Evolutionary conservation across 1,140 invertebrate genomes (phyloP).

Genomic region (Eriocheir sinensis): DNA sequence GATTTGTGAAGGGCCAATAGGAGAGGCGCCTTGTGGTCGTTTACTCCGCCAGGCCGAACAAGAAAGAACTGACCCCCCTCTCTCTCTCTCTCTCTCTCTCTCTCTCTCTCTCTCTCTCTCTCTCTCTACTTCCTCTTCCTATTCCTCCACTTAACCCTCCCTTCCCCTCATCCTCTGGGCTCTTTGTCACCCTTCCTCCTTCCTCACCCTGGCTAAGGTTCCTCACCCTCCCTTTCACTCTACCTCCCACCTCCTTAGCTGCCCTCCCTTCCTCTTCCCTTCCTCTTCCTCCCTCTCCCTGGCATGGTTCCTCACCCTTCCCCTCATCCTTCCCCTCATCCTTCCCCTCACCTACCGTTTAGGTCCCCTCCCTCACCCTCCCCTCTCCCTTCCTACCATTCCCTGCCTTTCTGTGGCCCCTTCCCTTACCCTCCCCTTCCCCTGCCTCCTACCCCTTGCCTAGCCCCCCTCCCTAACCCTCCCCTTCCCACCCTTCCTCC

Average conservation of each 20-base stretch:
- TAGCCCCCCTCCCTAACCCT: constrained; percentile 4
- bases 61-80: background rate
- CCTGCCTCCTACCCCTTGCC: background rate
- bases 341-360: background rate
- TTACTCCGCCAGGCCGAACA: constrained; percentile 38
- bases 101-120: constrained; percentile 60
- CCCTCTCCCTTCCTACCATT: background rate
- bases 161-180: background rate
- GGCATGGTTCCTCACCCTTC: constrained; percentile 32
- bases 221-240: constrained; percentile 37
- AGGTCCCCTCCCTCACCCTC: background rate
- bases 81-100: constrained; percentile 60
- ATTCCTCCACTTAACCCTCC: background rate
- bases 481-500: background rate
- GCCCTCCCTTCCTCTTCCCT: background rate
- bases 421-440: background rate
- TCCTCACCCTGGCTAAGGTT: constrained; percentile 25
- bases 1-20: constrained; percentile 66
- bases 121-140: background rate
- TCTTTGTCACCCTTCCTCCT: background rate
- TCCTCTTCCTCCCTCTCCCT: constrained; percentile 31
- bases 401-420: too few species aligned
- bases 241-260: background rate
- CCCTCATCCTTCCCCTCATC: background rate
- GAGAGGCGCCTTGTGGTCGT: constrained; percentile 29